These are phyloP conservation scores for Nemotelus pantherinus DNA, from an alignment of 2,888 invertebrate species.

Conservation along the genomic window DNA sequence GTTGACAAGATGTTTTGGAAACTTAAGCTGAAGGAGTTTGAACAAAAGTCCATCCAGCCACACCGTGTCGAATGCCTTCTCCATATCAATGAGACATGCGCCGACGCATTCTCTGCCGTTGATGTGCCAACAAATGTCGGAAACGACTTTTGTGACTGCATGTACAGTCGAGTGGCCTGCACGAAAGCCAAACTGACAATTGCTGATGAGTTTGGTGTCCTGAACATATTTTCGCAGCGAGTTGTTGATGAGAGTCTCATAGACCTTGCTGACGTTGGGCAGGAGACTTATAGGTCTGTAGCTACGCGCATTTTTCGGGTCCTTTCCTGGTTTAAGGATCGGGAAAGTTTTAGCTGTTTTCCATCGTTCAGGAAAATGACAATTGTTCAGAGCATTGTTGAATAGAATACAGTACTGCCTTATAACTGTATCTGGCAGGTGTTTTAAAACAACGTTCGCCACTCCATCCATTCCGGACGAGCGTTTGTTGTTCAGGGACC, in stretches of 20 bases:
- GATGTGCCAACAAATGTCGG: neutral
- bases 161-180: constrained; percentile 51
- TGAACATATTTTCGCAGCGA: too few species aligned
- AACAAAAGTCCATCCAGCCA: constrained; percentile 52
- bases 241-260: constrained; percentile 47
- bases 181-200: constrained; percentile 54
- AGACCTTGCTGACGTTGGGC: constrained; percentile 54
- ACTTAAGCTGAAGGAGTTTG: constrained; percentile 49
- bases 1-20: constrained; percentile 51
- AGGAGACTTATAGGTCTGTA: constrained; percentile 53
- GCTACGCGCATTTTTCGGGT: constrained; percentile 39
- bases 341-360: constrained; percentile 52
- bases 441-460: neutral
- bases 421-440: constrained; percentile 1
- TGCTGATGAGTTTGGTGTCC: neutral
- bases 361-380: constrained; percentile 49
- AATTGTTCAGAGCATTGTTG: constrained; percentile 10
- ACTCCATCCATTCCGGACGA: constrained; percentile 15
- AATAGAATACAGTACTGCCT: constrained; percentile 1
- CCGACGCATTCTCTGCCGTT: constrained; percentile 18
- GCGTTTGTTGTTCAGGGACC: constrained; percentile 1
- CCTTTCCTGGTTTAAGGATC: constrained; percentile 51
- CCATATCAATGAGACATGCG: constrained; percentile 19
- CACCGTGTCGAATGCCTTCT: constrained; percentile 48
- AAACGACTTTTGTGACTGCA: constrained; percentile 30